Evolutionary conservation across 1,140 invertebrate species (phyloP).

Genomic region (Oryctes rhinoceros): DNA sequence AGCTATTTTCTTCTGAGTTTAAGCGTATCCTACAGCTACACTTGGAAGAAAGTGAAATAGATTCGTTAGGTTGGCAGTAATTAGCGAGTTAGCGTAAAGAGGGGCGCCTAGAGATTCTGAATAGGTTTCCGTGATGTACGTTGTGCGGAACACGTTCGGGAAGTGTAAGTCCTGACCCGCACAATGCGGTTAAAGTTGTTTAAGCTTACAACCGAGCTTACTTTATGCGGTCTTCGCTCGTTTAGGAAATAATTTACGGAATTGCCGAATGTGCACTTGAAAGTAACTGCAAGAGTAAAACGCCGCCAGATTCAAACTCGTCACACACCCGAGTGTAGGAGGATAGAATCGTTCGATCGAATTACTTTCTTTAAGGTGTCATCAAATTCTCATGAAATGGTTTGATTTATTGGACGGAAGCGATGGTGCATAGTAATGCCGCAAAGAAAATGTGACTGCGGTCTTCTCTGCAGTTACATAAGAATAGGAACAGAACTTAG

Average conservation of each 20-base stretch:
- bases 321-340: background rate
- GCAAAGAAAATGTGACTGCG: slow-evolving; percentile 26
- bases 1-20: too few relatives aligned
- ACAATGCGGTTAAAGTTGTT: slow-evolving; percentile 3
- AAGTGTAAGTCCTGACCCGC: slow-evolving; percentile 1
- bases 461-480: background rate
- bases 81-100: too few relatives aligned
- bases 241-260: background rate
- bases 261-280: background rate
- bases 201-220: background rate
- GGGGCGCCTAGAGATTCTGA: background rate
- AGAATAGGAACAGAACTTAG: background rate
- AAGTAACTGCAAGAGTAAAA: background rate
- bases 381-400: background rate
- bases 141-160: background rate
- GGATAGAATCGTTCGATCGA: background rate
- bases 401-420: background rate
- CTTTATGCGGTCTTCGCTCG: background rate
- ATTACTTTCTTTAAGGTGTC: background rate
- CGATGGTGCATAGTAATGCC: background rate
- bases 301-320: background rate
- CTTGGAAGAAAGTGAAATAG: too few relatives aligned
- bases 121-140: background rate
- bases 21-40: too few relatives aligned
- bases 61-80: too few relatives aligned